Base-by-base conservation (phyloP, 1,140 invertebrate species). In the Copidosoma floridanum region DNA sequence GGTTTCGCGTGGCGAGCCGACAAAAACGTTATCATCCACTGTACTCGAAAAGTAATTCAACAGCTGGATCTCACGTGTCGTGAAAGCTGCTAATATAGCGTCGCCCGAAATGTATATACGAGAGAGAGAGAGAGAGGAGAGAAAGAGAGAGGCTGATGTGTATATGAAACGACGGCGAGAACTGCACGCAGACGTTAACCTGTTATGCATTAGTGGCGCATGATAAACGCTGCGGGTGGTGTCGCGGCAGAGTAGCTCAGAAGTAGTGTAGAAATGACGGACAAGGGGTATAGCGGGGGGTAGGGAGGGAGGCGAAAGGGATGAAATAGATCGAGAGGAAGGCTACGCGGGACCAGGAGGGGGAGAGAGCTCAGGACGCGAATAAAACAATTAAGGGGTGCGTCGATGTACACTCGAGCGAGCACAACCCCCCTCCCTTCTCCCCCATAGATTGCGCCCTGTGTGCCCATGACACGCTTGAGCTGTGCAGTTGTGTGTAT, bases 351-450 rank as follows among this genome's bases (percentile, higher is more conserved):
- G n/a, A n/a, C n/a, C n/a, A n/a, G n/a, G n/a, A n/a, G n/a, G 52
- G 61, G 70, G 71, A n/a, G n/a, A n/a, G n/a, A n/a, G n/a, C n/a
- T n/a, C n/a, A n/a, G n/a, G 67, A 63, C 69, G 70, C 68, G 77
- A 79, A 77, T 78, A 76, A 79, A 79, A 79, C 77, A 78, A 77
- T 79, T 79, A 78, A n/a, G 71, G 72, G 72, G 67, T 71, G 69
- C 72, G 71, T 74, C 70, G 74, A 73, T 67, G 74, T 69, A 77
- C 73, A 74, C 77, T 79, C 71, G 72, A 78, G 61, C 65, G 74
- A 70, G 66, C 76, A 78, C n/a, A n/a, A n/a, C 72, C 77, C 74
- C 69, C 69, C 66, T 63, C 65, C n/a, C n/a, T n/a, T n/a, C n/a
- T n/a, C n/a, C n/a, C n/a, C n/a, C n/a, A n/a, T n/a, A n/a, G n/a